phyloP scores from a whole-genome alignment of 2,797 vertebrate species.

The Halcyon leucocephala region DNA sequence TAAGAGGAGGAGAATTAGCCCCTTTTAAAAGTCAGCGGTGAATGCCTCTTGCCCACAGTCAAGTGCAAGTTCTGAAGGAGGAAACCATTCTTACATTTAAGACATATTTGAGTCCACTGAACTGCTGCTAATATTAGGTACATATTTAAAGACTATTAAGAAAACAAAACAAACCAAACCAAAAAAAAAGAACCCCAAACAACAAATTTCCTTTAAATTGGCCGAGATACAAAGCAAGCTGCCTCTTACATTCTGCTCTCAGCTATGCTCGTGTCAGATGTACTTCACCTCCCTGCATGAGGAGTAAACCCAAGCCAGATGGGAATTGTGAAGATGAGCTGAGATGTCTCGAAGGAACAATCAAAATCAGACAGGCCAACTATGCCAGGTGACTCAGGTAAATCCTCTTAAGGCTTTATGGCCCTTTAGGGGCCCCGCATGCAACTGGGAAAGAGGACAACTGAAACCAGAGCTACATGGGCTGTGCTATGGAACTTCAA shows the following conservation, averaged over 20 bases:
- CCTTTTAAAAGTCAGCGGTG: background rate
- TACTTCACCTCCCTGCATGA: background rate
- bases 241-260: background rate
- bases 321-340: background rate
- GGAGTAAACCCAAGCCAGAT: background rate
- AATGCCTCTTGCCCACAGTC: background rate
- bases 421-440: background rate
- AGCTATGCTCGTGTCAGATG: background rate
- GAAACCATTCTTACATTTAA: background rate
- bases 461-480: background rate
- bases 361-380: background rate
- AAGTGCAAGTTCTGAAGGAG: background rate
- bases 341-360: background rate
- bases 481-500: background rate
- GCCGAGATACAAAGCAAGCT: background rate
- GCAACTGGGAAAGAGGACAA: background rate
- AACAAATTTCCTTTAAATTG: background rate
- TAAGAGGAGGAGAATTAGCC: conserved; percentile 1
- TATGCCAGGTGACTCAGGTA: background rate
- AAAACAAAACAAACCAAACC: background rate
- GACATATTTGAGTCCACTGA: background rate
- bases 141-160: background rate
- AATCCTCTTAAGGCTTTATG: background rate
- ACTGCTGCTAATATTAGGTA: background rate
- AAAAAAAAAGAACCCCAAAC: too few relatives aligned